Conservation (phyloP, 2,113 vertebrate species). For the Mesitornis unicolor region DNA sequence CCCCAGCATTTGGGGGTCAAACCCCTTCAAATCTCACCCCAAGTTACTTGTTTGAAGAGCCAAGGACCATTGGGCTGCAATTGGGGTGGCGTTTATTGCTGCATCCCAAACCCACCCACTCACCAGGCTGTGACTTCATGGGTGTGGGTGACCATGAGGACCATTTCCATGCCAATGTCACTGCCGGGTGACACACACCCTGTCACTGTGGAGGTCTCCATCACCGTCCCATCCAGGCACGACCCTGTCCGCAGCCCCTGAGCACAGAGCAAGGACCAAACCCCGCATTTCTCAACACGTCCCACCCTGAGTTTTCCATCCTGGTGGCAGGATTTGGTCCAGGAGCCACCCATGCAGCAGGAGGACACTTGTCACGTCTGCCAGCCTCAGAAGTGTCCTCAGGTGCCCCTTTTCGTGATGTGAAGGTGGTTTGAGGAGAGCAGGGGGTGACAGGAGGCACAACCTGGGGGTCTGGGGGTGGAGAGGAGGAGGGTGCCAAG, state of each 20-base stretch:
- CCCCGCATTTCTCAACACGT: too few species aligned
- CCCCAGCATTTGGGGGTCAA: neutral
- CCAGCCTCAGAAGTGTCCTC: accelerated
- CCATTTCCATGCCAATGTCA: accelerated
- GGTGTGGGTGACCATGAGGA: too few species aligned
- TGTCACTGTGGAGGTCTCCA: neutral
- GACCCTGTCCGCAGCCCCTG: neutral
- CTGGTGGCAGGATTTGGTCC: neutral
- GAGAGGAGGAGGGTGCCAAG: neutral
- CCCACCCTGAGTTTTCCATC: neutral
- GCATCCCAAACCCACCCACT: neutral
- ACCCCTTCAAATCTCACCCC: neutral
- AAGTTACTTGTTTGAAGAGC: neutral
- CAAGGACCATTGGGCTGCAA: neutral
- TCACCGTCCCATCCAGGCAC: neutral
- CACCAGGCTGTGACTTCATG: too few species aligned
- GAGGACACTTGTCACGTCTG: too few species aligned
- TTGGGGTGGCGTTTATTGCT: neutral
- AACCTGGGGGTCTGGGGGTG: neutral
- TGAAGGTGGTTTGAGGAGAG: neutral
- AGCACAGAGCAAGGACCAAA: neutral
- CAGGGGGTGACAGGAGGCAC: neutral
- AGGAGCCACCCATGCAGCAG: accelerated
- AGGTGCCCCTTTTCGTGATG: neutral
- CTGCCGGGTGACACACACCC: neutral